A percentile compares a stretch with the other conserved stretches of the same genome.
Evolutionary conservation across 2,113 vertebrate species (phyloP).

Genomic region (Oceanodroma tethys): DNA sequence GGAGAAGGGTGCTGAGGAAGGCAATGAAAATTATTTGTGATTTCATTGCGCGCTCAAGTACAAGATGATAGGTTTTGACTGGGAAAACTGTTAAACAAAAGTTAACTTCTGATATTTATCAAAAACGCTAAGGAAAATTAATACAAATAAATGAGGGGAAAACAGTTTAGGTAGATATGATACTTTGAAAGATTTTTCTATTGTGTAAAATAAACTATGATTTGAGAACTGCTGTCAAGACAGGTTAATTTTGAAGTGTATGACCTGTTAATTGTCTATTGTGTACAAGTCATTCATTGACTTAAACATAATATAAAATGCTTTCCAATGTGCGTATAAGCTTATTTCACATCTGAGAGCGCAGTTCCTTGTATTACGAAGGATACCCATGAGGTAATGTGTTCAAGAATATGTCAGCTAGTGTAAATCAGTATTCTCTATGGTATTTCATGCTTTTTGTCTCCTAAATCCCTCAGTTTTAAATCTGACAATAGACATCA

Average conservation of each 20-base stretch:
- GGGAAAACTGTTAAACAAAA: not conserved
- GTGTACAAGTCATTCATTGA: not conserved
- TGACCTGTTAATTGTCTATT: not conserved
- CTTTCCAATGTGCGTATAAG: not conserved
- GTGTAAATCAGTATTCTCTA: slow-evolving; percentile 17
- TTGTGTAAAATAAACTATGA: not conserved
- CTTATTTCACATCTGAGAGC: slow-evolving; percentile 3
- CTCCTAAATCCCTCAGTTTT: slow-evolving; percentile 13
- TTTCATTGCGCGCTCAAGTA: not conserved
- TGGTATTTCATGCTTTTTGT: slow-evolving; percentile 32
- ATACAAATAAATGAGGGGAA: not conserved
- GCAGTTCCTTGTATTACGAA: not conserved
- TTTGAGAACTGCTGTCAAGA: not conserved
- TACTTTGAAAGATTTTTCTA: not conserved
- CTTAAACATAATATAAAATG: not conserved
- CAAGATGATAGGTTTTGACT: not conserved
- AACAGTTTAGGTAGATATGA: not conserved
- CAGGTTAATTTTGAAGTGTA: not conserved
- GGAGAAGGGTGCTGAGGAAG: not conserved
- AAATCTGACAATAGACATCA: slow-evolving; percentile 7
- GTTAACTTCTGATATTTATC: not conserved
- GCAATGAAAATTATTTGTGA: not conserved
- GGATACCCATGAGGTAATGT: not conserved
- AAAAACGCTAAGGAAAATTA: not conserved
- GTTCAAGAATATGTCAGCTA: not conserved